Evolutionary conservation across 2,113 vertebrate species (phyloP), one percentile per base, ranked within the genome.

Genomic region (Ginglymostoma cirratum): DNA sequence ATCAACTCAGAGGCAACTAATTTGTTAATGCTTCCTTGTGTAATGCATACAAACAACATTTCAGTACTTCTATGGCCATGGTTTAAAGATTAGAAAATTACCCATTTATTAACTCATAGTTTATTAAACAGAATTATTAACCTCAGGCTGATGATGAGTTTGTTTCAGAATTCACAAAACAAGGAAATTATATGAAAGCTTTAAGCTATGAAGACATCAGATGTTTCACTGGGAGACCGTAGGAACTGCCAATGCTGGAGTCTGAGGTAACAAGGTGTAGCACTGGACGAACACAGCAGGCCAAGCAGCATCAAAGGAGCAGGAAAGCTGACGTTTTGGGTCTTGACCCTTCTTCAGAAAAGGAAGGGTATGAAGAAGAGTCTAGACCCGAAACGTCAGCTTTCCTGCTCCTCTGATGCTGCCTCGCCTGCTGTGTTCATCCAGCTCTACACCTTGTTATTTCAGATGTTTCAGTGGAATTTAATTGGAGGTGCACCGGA

Each of bases 21-120:
- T 76, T 12, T 76, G 48, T 24, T 14, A 24, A 30, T 89, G 85
- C 42, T 87, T 24, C 55, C 55, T 89, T 5, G 24, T 89, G 48
- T 30, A 65, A 92, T 66, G 87, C 89, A 92, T n/a, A 23, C 38
- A 0, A 92, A 38, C 34, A 65, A n/a, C 89, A 38, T 65, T 90
- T 55, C 24, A 52, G 8, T 89, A 65, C 61, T 90, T 61, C n/a
- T 87, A 23, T 48, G 48, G 45, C 45, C 15, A 55, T 90, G n/a
- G 27, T 65, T 61, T 90, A 27, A 19, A 65, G 87, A 90, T 89
- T n/a, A 90, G 52, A 61, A 90, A n/a, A 90, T 90, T 90, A 90
- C 87, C 30, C 14, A 34, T 12, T 30, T n/a, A n/a, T 90, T 90
- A 90, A 90, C 34, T 52, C 52, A 65, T 15, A 65, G 87, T 61